phyloP scores from a whole-genome alignment of 2,888 invertebrate genomes.

The Rhagonycha fulva region DNA sequence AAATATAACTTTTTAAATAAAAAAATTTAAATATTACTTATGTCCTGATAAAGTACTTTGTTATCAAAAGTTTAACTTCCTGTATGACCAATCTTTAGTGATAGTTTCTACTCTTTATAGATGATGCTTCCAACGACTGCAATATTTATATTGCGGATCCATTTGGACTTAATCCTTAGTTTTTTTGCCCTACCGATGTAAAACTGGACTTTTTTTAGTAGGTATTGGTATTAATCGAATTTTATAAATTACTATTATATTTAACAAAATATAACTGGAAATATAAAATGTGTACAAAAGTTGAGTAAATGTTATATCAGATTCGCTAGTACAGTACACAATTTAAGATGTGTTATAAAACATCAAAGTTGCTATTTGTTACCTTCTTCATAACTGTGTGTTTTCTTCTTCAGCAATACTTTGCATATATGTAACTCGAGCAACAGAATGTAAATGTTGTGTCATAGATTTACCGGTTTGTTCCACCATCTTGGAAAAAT shows the following conservation, averaged over 20 bases:
- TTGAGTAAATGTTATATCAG: not conserved
- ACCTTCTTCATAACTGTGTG: not conserved
- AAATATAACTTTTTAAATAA: too few relatives aligned
- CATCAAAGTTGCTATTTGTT: not conserved
- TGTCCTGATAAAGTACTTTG: too few relatives aligned
- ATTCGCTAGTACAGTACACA: not conserved
- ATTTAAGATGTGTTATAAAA: not conserved
- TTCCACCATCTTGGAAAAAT: slow-evolving; percentile 68
- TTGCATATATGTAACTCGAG: slow-evolving; percentile 9
- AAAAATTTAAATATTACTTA: too few relatives aligned
- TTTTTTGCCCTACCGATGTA: too few relatives aligned
- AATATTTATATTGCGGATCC: too few relatives aligned
- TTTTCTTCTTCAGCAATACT: not conserved
- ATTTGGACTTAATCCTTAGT: too few relatives aligned
- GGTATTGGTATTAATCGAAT: not conserved
- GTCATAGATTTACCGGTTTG: slow-evolving; percentile 63
- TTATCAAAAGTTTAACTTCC: too few relatives aligned
- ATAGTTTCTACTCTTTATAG: too few relatives aligned
- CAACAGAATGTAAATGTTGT: slow-evolving; percentile 39
- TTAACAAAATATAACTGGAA: not conserved
- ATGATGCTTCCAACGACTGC: too few relatives aligned
- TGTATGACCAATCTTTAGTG: too few relatives aligned
- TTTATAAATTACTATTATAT: not conserved
- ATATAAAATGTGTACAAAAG: not conserved
- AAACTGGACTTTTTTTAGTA: too few relatives aligned